phyloP scores from a whole-genome alignment of 2,113 vertebrate genomes.

The Microcebus ravelobensis region DNA sequence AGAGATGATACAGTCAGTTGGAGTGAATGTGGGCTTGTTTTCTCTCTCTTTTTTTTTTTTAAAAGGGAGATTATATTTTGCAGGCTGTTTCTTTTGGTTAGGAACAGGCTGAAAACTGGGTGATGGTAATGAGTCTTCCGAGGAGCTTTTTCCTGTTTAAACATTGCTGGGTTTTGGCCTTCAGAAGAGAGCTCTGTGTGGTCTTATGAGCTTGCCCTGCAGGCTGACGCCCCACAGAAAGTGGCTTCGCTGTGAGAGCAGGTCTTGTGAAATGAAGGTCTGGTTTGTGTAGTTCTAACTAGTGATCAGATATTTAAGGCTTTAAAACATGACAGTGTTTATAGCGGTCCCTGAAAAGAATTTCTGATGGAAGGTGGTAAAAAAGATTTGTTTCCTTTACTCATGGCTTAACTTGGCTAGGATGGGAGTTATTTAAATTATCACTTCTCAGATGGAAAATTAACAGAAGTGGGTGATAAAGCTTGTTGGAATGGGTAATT shows the following conservation, averaged over 20 bases:
- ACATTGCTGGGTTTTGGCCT: slow-evolving; percentile 47
- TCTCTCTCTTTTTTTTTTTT: not conserved
- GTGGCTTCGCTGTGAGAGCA: not conserved
- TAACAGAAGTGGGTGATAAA: not conserved
- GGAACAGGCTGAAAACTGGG: not conserved
- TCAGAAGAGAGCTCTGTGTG: slow-evolving; percentile 55
- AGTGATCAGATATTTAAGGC: slow-evolving; percentile 42
- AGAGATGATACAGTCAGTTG: not conserved
- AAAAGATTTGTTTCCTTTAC: slow-evolving; percentile 69
- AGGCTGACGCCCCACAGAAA: not conserved
- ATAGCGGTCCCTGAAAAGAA: slow-evolving; percentile 51
- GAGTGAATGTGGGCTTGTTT: not conserved
- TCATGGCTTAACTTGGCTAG: not conserved
- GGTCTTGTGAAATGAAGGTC: not conserved
- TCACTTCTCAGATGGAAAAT: slow-evolving; percentile 34
- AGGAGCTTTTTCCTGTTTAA: slow-evolving; percentile 34
- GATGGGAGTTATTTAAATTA: slow-evolving; percentile 63
- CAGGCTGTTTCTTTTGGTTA: slow-evolving; percentile 54
- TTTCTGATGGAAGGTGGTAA: slow-evolving; percentile 54
- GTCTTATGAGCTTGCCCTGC: slow-evolving; percentile 8
- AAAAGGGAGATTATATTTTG: not conserved
- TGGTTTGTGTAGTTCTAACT: slow-evolving; percentile 1
- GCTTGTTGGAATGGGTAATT: not conserved
- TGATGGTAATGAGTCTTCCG: not conserved
- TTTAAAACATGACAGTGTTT: slow-evolving; percentile 63